Evolutionary conservation across 1,140 invertebrate genomes (phyloP), one percentile per base, ranked within the genome.

Genomic region (Pinna nobilis): DNA sequence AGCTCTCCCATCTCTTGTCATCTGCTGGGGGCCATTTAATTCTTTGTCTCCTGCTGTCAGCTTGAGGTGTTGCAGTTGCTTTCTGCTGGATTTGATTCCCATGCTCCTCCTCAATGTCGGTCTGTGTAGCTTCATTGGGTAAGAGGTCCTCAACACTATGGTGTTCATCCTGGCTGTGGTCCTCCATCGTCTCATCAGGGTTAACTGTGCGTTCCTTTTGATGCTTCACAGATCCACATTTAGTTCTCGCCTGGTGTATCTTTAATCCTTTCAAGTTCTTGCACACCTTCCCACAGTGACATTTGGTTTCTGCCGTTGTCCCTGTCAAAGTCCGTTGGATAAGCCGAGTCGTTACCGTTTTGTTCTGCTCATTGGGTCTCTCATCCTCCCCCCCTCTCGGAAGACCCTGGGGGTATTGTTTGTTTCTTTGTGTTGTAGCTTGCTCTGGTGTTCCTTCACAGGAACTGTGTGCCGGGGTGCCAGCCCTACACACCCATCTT

Each of bases 331-430:
- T 64, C 39, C 25, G 20, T 57, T 71, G 70, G 2, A 64, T 25
- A 32, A 71, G 37, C 70, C 50, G 35, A 44, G 60, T 55, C 32
- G 50, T 64, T 71, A 4, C 60, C 60, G 60, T 55, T 70, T 55
- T 60, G 5, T 69, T 41, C 59, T 69, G 39, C 53, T 30, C n/a
- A n/a, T n/a, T n/a, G n/a, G n/a, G n/a, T n/a, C n/a, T n/a, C n/a
- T n/a, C n/a, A n/a, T n/a, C n/a, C n/a, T n/a, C n/a, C n/a, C 51
- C 67, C 57, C 68, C 25, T 61, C 57, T 63, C 57, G 57, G 30
- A 50, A 51, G 44, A 70, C 59, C 32, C 68, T 70, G 39, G 39
- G 63, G 66, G 51, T 69, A 23, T 69, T 69, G 37, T 30, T 32
- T 20, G 5, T 47, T 51, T 13, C 6, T 61, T 25, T 49, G 57